Percentiles rank a stretch among this genome's conserved stretches.
These are phyloP conservation scores for Archips xylosteana DNA, from an alignment of 2,888 invertebrate genomes.

Conservation along the genomic window DNA sequence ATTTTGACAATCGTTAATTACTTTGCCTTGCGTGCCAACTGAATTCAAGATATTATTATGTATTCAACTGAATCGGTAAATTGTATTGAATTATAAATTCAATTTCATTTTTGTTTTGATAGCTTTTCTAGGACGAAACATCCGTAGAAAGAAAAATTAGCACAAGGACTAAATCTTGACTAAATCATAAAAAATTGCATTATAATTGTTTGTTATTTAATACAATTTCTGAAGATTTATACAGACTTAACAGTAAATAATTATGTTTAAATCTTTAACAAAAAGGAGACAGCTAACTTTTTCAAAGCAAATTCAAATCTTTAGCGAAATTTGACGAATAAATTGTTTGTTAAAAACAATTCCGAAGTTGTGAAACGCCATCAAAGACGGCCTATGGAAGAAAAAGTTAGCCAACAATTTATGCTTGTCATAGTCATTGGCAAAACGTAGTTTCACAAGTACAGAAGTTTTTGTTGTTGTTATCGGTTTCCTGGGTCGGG, in stretches of 20 bases:
- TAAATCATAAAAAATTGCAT: too few species aligned
- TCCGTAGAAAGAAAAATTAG: too few species aligned
- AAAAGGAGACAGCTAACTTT: neutral
- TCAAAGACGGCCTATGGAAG: conserved; percentile 23
- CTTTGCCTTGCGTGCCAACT: neutral
- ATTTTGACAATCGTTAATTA: conserved; percentile 25
- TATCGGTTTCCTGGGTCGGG: conserved; percentile 22
- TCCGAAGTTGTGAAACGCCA: conserved; percentile 9
- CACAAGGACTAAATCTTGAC: too few species aligned
- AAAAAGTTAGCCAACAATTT: conserved; percentile 27
- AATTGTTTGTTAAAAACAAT: conserved; percentile 14
- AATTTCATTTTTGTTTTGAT: neutral
- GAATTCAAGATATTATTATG: neutral
- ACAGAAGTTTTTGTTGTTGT: conserved; percentile 39
- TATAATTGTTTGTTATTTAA: too few species aligned
- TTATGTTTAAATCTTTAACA: neutral
- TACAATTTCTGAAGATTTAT: neutral
- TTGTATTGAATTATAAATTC: neutral
- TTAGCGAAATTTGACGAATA: conserved; percentile 5
- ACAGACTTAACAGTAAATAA: neutral
- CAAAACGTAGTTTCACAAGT: conserved; percentile 41
- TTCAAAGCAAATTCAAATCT: neutral
- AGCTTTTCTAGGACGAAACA: too few species aligned
- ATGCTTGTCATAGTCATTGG: conserved; percentile 36
- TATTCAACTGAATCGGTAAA: neutral